These are phyloP conservation scores for Limnothrissa miodon DNA, from an alignment of 2,113 vertebrate species.

Conservation along the genomic window DNA sequence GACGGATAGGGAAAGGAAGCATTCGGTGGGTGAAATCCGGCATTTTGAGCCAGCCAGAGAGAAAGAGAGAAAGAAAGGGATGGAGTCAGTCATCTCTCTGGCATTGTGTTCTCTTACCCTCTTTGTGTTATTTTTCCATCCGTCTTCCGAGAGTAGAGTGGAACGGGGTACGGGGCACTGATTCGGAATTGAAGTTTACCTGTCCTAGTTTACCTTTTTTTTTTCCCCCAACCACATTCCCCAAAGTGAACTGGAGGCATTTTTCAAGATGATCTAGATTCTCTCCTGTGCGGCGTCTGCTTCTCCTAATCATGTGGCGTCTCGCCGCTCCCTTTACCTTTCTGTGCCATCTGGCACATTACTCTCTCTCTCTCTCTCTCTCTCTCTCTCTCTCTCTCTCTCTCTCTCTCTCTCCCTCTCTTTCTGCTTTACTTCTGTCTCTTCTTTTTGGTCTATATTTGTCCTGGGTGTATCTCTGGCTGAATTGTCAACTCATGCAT, in stretches of 20 bases:
- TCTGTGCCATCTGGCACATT: slow-evolving; percentile 36
- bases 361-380: neutral
- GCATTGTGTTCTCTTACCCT: neutral
- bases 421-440: neutral
- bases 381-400: slow-evolving; percentile 18
- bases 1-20: neutral
- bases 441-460: neutral
- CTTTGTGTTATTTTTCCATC: neutral
- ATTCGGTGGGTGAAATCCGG: neutral
- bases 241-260: slow-evolving; percentile 62
- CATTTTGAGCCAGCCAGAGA: neutral
- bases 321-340: slow-evolving; percentile 41
- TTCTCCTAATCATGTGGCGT: slow-evolving; percentile 38
- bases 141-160: neutral
- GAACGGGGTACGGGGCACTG: neutral
- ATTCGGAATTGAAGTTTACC: slow-evolving; percentile 34
- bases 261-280: slow-evolving; percentile 68
- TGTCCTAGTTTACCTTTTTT: slow-evolving; percentile 63
- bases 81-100: neutral
- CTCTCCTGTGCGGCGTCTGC: neutral
- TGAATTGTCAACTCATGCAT: slow-evolving; percentile 19
- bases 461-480: slow-evolving; percentile 6
- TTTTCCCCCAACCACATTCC: slow-evolving; percentile 42
- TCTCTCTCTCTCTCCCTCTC: slow-evolving; percentile 12
- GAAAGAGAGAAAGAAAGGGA: neutral